Evolutionary conservation across 2,888 invertebrate genomes (phyloP), one percentile per base, ranked within the genome.

Genomic region (Chrysina gloriosa): DNA sequence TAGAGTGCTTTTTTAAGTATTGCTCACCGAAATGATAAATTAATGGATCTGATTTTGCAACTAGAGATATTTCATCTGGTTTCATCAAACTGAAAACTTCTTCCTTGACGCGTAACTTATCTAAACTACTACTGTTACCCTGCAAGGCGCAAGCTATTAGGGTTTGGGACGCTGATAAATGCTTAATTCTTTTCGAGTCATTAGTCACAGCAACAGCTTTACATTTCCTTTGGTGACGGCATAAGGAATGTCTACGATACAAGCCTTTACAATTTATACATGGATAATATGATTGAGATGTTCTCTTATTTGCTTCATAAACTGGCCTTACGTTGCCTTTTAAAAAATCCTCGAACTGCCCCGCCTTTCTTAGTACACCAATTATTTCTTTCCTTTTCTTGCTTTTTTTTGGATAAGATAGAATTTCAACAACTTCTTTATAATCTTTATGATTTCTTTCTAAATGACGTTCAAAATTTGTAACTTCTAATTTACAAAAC

Each of bases 401-500:
- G 47, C 61, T 54, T 69, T 61, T n/a, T n/a, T 56, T 69, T 11
- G 69, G 66, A 64, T n/a, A n/a, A n/a, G n/a, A n/a, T n/a, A n/a
- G n/a, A n/a, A 29, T 65, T 39, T 70, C 70, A 45, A 19, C 29
- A 6, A 71, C 67, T 56, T 71, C 68, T 25, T 68, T 70, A 23
- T 69, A 64, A 27, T 71, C 70, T 64, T n/a, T n/a, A 25, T 69
- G 68, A 45, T 69, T 65, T 14, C 66, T 61, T 6, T 0, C 3
- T 23, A 68, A 63, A 68, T 71, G 69, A 21, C 68, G 34, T 29
- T 69, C 69, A 71, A 71, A 69, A 63, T 71, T 71, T 3, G 69
- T 71, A 14, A 71, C 66, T 21, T 11, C 63, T 61, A 21, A 63
- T 27, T 19, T 14, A 56, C 69, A 69, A 65, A 69, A 70, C 64